A percentile compares a stretch with the other conserved stretches of the same genome.
phyloP scores from a whole-genome alignment of 2,888 invertebrate species.

The Schrankia costaestrigalis region DNA sequence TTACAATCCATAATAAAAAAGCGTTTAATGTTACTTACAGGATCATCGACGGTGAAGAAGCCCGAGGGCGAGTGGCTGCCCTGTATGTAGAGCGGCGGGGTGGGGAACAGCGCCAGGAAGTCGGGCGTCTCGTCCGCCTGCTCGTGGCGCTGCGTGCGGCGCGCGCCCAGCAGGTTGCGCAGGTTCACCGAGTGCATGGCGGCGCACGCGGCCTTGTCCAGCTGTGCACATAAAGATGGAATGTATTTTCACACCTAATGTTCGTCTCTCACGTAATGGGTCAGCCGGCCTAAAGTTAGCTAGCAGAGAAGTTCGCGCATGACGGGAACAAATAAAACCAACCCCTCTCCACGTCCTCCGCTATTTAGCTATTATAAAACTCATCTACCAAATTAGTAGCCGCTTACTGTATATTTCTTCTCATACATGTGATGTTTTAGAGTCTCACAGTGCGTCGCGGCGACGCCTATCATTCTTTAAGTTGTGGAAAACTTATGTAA shows the following conservation, averaged over 20 bases:
- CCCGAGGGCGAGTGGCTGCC: constrained; percentile 98
- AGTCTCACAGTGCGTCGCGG: too few species aligned
- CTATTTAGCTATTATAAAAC: too few species aligned
- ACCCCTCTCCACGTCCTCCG: too few species aligned
- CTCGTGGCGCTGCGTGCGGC: constrained; percentile 97
- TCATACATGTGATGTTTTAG: too few species aligned
- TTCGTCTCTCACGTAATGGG: background rate
- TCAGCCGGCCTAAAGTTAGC: too few species aligned
- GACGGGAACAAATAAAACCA: too few species aligned
- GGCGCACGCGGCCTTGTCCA: constrained; percentile 97
- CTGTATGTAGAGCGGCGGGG: constrained; percentile 95
- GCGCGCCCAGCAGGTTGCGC: constrained; percentile 96
- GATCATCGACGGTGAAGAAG: constrained; percentile 97
- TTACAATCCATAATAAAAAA: background rate
- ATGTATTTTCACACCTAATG: background rate
- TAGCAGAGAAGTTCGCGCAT: too few species aligned
- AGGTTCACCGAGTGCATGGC: constrained; percentile 99
- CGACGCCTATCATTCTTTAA: too few species aligned
- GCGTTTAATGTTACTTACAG: constrained; percentile 33
- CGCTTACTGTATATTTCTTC: too few species aligned
- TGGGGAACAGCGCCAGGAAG: constrained; percentile 94
- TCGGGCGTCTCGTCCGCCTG: constrained; percentile 98
- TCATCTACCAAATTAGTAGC: too few species aligned
- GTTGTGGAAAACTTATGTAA: too few species aligned
- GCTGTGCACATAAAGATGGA: constrained; percentile 57